Evolutionary conservation across 2,888 invertebrate species (phyloP).

Genomic region (Lasius fuliginosus): DNA sequence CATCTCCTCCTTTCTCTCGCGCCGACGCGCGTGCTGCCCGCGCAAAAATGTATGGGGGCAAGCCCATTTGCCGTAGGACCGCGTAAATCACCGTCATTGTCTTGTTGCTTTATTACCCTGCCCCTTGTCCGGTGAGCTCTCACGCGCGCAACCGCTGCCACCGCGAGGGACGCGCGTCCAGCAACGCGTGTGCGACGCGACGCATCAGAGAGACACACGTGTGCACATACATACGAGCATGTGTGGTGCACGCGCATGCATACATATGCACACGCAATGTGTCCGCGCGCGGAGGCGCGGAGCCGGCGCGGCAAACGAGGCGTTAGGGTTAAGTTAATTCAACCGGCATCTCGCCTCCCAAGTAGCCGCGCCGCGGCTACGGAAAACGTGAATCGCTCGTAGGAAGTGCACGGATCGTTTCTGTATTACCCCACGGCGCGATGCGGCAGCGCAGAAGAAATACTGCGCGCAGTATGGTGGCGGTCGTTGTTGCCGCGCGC

Average conservation of each 20-base stretch:
- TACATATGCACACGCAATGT: conserved; percentile 4
- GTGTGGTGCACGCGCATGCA: background rate
- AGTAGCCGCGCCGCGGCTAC: conserved; percentile 64
- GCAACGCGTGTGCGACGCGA: background rate
- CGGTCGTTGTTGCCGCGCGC: background rate
- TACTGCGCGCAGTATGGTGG: conserved; percentile 43
- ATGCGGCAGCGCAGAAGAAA: conserved; percentile 61
- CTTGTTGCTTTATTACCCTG: conserved; percentile 78
- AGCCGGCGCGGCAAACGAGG: conserved; percentile 62
- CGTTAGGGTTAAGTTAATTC: conserved; percentile 72
- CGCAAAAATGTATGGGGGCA: conserved; percentile 73
- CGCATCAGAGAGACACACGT: background rate
- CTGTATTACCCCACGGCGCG: conserved; percentile 67
- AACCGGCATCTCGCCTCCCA: conserved; percentile 70
- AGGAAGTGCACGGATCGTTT: conserved; percentile 74
- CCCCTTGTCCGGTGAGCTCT: conserved; percentile 50
- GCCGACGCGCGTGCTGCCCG: conserved; percentile 72
- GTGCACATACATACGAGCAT: background rate
- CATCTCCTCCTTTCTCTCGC: conserved; percentile 59
- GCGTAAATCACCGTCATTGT: conserved; percentile 80
- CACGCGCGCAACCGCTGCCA: conserved; percentile 48
- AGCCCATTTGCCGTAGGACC: conserved; percentile 79
- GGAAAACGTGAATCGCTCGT: conserved; percentile 71
- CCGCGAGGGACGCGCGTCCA: conserved; percentile 41
- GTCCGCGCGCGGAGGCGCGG: conserved; percentile 30